These are phyloP conservation scores for Callyntrura guangdongensis DNA, from an alignment of 2,888 invertebrate genomes.

Conservation along the genomic window DNA sequence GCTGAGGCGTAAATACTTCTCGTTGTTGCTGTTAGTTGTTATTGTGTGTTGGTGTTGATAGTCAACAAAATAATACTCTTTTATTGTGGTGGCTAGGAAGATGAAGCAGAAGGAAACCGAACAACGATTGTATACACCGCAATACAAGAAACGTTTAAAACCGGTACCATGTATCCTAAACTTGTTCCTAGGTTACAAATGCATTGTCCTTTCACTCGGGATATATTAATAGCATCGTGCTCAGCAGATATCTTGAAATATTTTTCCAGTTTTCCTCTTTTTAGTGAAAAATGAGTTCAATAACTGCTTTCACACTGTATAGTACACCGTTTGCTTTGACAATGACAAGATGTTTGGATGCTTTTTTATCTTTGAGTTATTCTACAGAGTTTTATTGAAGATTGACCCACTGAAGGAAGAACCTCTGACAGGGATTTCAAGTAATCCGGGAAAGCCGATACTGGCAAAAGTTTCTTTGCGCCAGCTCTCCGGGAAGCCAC, in stretches of 20 bases:
- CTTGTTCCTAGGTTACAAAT: too few relatives aligned
- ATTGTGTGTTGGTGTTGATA: slow-evolving; percentile 18
- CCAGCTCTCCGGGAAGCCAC: not conserved
- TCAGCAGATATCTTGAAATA: not conserved
- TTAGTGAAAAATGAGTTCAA: not conserved
- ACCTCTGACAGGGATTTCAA: too few relatives aligned
- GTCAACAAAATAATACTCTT: not conserved
- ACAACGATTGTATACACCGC: not conserved
- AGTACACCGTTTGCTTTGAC: not conserved
- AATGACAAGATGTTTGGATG: not conserved
- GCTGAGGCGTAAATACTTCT: not conserved
- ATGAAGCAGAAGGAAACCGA: not conserved
- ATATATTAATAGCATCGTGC: not conserved
- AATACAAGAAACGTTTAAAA: not conserved
- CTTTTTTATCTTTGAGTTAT: not conserved
- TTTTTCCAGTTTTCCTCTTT: not conserved
- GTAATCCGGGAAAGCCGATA: not conserved
- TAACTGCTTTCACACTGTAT: not conserved
- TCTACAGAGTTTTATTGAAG: not conserved
- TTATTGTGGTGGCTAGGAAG: not conserved
- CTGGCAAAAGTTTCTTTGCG: not conserved
- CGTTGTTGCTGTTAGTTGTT: slow-evolving; percentile 1
- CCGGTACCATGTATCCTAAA: too few relatives aligned
- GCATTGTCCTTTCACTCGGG: not conserved
- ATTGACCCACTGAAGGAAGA: not conserved